These are phyloP conservation scores for Athalia circularis DNA, from an alignment of 2,888 invertebrate genomes.

Conservation along the genomic window DNA sequence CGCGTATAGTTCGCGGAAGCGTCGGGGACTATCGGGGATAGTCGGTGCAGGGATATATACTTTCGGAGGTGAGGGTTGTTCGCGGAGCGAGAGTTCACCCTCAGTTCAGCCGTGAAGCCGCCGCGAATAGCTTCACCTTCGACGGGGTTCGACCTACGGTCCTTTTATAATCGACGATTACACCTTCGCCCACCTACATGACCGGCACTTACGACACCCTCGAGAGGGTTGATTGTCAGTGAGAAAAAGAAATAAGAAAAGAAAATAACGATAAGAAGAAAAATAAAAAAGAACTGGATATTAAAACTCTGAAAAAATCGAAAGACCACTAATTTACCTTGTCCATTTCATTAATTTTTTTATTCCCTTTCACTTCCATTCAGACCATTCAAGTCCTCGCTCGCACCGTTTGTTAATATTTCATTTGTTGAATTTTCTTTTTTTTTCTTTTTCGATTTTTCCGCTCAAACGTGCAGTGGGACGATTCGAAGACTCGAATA, in stretches of 20 bases:
- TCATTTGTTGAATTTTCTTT: too few species aligned
- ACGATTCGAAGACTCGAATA: too few species aligned
- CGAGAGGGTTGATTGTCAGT: not conserved
- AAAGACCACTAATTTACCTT: not conserved
- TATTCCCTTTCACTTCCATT: not conserved
- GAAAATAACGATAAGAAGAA: not conserved
- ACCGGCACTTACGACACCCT: not conserved
- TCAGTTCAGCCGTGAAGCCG: slow-evolving; percentile 70
- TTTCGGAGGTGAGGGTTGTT: slow-evolving; percentile 56
- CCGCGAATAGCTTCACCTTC: slow-evolving; percentile 54
- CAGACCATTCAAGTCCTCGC: too few species aligned
- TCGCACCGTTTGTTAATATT: too few species aligned
- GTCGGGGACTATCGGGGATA: slow-evolving; percentile 43
- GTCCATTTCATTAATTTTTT: not conserved
- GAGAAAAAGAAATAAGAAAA: not conserved
- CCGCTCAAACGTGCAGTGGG: too few species aligned
- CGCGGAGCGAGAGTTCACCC: slow-evolving; percentile 61
- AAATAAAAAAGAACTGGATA: not conserved
- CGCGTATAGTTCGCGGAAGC: slow-evolving; percentile 40
- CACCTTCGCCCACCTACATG: not conserved
- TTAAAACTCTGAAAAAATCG: not conserved
- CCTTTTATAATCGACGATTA: not conserved
- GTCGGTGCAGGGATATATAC: slow-evolving; percentile 34
- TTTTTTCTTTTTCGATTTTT: too few species aligned
- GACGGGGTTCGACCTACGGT: not conserved